Percentiles rank a stretch among this genome's conserved stretches.
phyloP scores from a whole-genome alignment of 1,140 invertebrate genomes.

The Papilio xuthus region DNA sequence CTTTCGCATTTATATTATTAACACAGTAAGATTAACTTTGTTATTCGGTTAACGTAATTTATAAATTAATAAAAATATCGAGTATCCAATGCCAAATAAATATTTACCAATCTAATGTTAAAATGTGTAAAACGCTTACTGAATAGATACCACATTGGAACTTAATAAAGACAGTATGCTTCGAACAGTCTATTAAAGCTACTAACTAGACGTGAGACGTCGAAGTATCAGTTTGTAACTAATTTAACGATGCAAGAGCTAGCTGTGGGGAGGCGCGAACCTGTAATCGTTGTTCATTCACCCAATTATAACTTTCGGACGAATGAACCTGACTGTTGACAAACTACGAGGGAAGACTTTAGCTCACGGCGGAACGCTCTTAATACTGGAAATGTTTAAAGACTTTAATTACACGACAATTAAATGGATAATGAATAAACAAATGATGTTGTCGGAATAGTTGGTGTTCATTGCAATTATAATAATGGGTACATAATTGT shows the following conservation, averaged over 20 bases:
- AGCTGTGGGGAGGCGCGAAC: slow-evolving; percentile 45
- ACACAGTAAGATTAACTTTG: too few species aligned
- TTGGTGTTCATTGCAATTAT: background rate
- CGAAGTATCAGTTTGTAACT: slow-evolving; percentile 57
- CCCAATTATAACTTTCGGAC: slow-evolving; percentile 56
- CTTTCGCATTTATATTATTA: too few species aligned
- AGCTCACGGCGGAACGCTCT: background rate
- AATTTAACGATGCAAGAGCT: slow-evolving; percentile 46
- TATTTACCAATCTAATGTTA: background rate
- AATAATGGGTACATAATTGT: background rate
- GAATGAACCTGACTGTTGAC: slow-evolving; percentile 30
- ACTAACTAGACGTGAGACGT: slow-evolving; percentile 44
- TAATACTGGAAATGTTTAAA: slow-evolving; percentile 18
- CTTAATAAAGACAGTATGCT: slow-evolving; percentile 23
- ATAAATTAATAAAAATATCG: too few species aligned
- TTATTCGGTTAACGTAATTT: too few species aligned
- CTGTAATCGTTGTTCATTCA: slow-evolving; percentile 52
- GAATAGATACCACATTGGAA: slow-evolving; percentile 4
- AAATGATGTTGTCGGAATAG: background rate
- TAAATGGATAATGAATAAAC: background rate
- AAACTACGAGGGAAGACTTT: slow-evolving; percentile 14
- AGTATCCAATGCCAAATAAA: too few species aligned
- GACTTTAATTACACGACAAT: background rate
- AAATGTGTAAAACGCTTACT: background rate
- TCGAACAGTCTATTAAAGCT: slow-evolving; percentile 41